Evolutionary conservation across 2,113 vertebrate genomes (phyloP), one percentile per base, ranked within the genome.

Genomic region (Erpornis zantholeuca): DNA sequence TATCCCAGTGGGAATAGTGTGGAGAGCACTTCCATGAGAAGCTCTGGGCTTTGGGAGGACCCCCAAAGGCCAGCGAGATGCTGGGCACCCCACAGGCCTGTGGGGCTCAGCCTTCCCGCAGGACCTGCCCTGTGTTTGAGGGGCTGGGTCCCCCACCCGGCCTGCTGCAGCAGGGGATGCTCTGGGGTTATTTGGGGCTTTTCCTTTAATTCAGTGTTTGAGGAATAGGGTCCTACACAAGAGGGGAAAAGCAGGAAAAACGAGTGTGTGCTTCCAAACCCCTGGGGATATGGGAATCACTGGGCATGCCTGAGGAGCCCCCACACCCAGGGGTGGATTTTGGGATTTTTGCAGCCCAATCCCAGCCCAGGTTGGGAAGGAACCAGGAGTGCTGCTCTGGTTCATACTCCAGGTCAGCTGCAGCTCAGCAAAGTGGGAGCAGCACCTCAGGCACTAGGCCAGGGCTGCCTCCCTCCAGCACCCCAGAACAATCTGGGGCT

Each of bases 241-340:
- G 2, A 2, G 25, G 15, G 36, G 17, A 2, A 75, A 65, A 70
- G 21, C 27, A 29, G 28, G 20, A 33, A 50, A 50, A 76, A 20
- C 0, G 0, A 40, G 6, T 1, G 10, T 3, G 2, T 28, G 6
- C 44, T 86, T n/a, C 52, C 59, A 27, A 27, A 17, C 0, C 0
- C 19, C 50, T 2, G 65, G 69, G 38, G 10, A 15, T 1, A 1
- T 13, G 82, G 16, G 9, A 15, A 16, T 33, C 14, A 1, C 6
- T 0, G 1, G 35, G 13, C 53, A 47, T 49, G 42, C 5, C 49
- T 1, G 2, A 29, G 1, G 2, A 38, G 15, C 6, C 56, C 63
- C 44, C 22, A 23, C 38, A 15, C 9, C 25, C 40, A 38, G 19
- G 36, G 27, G 49, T 59, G 28, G 15, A 49, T 56, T 61, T 47